Evolutionary conservation across 1,140 invertebrate genomes (phyloP).

Genomic region (Lineus longissimus): DNA sequence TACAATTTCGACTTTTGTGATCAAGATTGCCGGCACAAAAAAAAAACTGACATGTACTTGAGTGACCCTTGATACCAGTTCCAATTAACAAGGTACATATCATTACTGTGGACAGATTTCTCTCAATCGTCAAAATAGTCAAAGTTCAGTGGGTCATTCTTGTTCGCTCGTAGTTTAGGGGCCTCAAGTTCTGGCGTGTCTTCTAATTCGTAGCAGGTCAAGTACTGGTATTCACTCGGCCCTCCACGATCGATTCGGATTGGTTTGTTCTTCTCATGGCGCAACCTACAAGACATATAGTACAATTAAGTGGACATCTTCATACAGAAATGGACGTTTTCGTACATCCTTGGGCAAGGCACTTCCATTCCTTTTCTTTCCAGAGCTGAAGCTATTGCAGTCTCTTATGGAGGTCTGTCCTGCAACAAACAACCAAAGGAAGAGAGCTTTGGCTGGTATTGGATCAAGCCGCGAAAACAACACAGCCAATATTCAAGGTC

Average conservation of each 20-base stretch:
- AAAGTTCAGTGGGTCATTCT: constrained; percentile 40
- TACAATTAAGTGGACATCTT: background rate
- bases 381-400: background rate
- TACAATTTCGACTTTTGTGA: too few species aligned
- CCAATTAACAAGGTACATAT: too few species aligned
- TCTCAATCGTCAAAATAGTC: constrained; percentile 8
- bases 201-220: constrained; percentile 37
- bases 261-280: constrained; percentile 49
- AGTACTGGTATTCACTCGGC: constrained; percentile 49
- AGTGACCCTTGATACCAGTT: too few species aligned
- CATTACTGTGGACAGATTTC: too few species aligned
- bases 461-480: too few species aligned
- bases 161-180: constrained; percentile 37
- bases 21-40: too few species aligned
- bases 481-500: too few species aligned
- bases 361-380: background rate
- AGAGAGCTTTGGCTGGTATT: too few species aligned
- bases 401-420: too few species aligned
- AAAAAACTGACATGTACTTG: too few species aligned
- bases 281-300: constrained; percentile 34
- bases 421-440: too few species aligned
- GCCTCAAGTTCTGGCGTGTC: constrained; percentile 35
- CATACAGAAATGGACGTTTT: too few species aligned
- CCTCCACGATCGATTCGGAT: constrained; percentile 42
- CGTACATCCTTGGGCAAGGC: background rate